Evolutionary conservation across 2,888 invertebrate species (phyloP), one percentile per base, ranked within the genome.

Genomic region (Dolichomitus sp.): DNA sequence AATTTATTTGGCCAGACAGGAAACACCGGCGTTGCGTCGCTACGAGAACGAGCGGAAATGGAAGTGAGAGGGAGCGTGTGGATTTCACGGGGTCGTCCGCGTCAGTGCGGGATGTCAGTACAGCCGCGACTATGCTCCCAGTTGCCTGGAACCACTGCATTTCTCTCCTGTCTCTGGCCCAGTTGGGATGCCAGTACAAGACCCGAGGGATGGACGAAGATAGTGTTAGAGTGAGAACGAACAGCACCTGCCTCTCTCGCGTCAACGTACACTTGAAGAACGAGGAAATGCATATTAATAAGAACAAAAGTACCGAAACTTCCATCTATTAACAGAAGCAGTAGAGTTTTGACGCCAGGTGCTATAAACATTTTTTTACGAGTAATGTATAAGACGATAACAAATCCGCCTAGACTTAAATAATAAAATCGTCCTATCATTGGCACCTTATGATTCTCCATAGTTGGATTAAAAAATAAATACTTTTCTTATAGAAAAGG

Each of bases 1-100:
- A 90, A 93, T 93, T 92, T 92, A 92, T 92, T 93, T 90, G 89
- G 87, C 88, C 88, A 85, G 89, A 90, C 91, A 90, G 91, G 89
- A 92, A 92, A 92, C 92, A 92, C 85, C 87, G 89, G 87, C 90
- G 89, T 80, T 85, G 80, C 87, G n/a, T n/a, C n/a, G 83, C 85
- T 81, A 75, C 37, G 27, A 33, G 19, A 37, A 59, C 40, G 80
- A n/a, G 59, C 33, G 80, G 57, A 45, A 52, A 74, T 66, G 19
- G 42, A 50, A 69, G 68, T 48, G 42, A 66, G 69, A 59, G 61
- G 30, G 72, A 63, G n/a, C 54, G 61, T 68, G 54, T 54, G 54
- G 54, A 33, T 68, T 75, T 77, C 59, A 72, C 61, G 59, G 68
- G 69, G 73, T 57, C 48, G 54, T 63, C 77, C 66, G 17, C 37